phyloP scores from a whole-genome alignment of 1,140 invertebrate genomes.

The Drosophila pseudoobscura region DNA sequence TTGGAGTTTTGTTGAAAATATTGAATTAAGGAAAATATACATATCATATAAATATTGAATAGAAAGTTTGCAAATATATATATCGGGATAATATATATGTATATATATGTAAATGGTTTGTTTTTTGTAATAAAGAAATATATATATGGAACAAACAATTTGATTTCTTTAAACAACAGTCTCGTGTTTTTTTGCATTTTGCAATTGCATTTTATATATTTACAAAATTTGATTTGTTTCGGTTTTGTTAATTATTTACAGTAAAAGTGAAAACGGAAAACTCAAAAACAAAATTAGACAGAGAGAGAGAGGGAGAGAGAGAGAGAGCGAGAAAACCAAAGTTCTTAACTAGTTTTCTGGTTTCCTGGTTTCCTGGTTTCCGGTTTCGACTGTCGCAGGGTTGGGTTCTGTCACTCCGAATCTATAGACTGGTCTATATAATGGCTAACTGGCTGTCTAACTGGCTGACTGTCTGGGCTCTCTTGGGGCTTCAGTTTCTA shows the following conservation, averaged over 20 bases:
- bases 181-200: slow-evolving; percentile 43
- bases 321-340: slow-evolving; percentile 27
- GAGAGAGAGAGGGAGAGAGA: not conserved
- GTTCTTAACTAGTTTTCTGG: slow-evolving; percentile 57
- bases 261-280: slow-evolving; percentile 60
- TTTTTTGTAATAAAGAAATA: slow-evolving; percentile 47
- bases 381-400: slow-evolving; percentile 23
- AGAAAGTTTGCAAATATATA: slow-evolving; percentile 71
- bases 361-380: slow-evolving; percentile 52
- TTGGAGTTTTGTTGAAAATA: slow-evolving; percentile 65
- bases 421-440: slow-evolving; percentile 2
- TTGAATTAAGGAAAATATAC: slow-evolving; percentile 70
- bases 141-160: slow-evolving; percentile 70
- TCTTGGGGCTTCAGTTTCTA: slow-evolving; percentile 35
- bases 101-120: slow-evolving; percentile 74
- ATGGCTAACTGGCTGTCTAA: too few species aligned
- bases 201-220: slow-evolving; percentile 62
- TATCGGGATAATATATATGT: slow-evolving; percentile 70
- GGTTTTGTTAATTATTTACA: slow-evolving; percentile 77
- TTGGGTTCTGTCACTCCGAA: slow-evolving; percentile 23
- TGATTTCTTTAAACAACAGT: slow-evolving; percentile 59
- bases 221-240: slow-evolving; percentile 61
- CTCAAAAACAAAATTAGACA: slow-evolving; percentile 46
- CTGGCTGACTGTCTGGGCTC: not conserved
- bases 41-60: slow-evolving; percentile 82